Evolutionary conservation across 2,888 invertebrate genomes (phyloP), one percentile per base, ranked within the genome.

Genomic region (Metellina segmentata): DNA sequence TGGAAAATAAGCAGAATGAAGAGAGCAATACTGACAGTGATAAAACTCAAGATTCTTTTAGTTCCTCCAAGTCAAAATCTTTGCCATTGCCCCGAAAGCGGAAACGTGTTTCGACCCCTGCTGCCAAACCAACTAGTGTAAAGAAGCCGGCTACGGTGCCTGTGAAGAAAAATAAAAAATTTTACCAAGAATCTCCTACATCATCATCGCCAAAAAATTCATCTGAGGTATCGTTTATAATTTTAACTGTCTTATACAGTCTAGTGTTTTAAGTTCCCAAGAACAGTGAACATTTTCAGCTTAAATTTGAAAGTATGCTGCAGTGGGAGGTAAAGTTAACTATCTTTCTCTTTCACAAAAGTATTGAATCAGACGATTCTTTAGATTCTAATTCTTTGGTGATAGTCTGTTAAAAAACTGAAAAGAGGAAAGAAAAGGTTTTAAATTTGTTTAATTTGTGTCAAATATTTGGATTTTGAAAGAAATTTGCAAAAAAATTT

Each of bases 111-210:
- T 9, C 91, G 9, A 51, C 19, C 7, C 53, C 75, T 20, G 53
- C 34, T 70, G 61, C 52, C 13, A 92, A 92, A 81, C 88, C 85
- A 51, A 48, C 72, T 0, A 75, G 75, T 85, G 91, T 72, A 8
- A 92, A 88, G 49, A 92, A 89, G 74, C 81, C 85, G n/a, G 88
- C 82, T 71, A 78, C 49, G 71, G 85, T 85, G 86, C 89, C 92
- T 82, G 92, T 89, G 8, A 89, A 89, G 78, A 92, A 89, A 78
- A 89, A 89, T 16, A 89, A 92, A 81, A 86, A 74, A 19, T 90
- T 85, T 82, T 86, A 92, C 34, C 93, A 93, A 82, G 93, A 93
- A 89, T 93, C 93, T 85, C 94, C 94, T 19, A 93, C 93, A 51
- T 93, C 93, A 9, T 93, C 91, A 74, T 93, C 93, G 6, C 93